Conservation (phyloP, 2,113 vertebrate species). For the Okapia johnstoni region DNA sequence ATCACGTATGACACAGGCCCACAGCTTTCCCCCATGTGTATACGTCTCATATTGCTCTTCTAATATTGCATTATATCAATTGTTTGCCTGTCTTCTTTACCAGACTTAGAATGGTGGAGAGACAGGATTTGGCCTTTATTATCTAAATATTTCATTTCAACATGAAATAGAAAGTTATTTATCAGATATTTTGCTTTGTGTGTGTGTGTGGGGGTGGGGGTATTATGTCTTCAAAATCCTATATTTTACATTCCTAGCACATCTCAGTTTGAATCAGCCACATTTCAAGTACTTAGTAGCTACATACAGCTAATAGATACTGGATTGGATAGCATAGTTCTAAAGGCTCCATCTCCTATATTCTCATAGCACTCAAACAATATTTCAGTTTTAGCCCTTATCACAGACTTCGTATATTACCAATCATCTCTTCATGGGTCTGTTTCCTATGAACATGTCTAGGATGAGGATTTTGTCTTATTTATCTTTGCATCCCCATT, state of each 20-base stretch:
- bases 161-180: not conserved
- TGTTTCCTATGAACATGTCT: not conserved
- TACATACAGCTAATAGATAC: not conserved
- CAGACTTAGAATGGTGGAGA: not conserved
- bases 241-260: not conserved
- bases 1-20: not conserved
- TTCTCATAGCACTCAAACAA: not conserved
- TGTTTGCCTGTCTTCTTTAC: slow-evolving; percentile 15
- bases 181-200: not conserved
- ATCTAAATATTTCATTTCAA: slow-evolving; percentile 20
- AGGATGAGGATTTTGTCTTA: not conserved
- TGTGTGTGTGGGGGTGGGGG: not conserved
- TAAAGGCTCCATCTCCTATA: not conserved
- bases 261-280: slow-evolving; percentile 9
- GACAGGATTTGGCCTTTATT: not conserved
- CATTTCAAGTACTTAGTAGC: not conserved
- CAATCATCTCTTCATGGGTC: not conserved
- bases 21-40: not conserved
- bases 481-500: not conserved
- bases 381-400: not conserved
- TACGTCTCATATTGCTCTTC: not conserved
- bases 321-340: not conserved
- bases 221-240: not conserved
- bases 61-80: not conserved
- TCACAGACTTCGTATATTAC: not conserved